Conservation (phyloP, 1,140 invertebrate genomes). For the Helicoverpa armigera region DNA sequence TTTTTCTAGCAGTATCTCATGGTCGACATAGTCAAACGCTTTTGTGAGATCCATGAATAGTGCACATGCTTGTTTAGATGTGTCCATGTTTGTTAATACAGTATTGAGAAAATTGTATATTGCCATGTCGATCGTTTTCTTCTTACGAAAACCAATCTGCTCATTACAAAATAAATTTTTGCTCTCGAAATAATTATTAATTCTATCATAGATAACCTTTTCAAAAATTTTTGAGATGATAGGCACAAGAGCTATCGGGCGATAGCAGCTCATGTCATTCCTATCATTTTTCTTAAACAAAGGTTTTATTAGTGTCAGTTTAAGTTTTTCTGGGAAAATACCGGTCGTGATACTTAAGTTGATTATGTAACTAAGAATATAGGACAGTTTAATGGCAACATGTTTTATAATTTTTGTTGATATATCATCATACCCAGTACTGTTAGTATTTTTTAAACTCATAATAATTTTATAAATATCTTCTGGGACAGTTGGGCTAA, state of each 20-base stretch:
- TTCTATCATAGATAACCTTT: not conserved
- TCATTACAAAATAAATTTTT: not conserved
- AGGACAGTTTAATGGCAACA: not conserved
- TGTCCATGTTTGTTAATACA: too few species aligned
- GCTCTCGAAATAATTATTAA: not conserved
- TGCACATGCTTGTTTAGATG: too few species aligned
- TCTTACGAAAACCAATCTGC: not conserved
- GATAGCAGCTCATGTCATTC: too few species aligned
- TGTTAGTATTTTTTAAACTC: not conserved
- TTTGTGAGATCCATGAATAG: too few species aligned
- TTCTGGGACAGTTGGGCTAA: not conserved
- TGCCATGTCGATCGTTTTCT: not conserved
- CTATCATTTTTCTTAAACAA: too few species aligned
- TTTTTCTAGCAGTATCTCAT: too few species aligned
- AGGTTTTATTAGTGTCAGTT: too few species aligned
- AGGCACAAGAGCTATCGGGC: too few species aligned
- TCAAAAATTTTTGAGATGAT: not conserved
- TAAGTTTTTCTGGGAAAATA: not conserved
- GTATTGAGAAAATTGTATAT: constrained; percentile 2
- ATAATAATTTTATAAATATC: not conserved
- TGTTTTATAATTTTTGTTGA: not conserved
- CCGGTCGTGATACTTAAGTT: not conserved
- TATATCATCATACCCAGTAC: too few species aligned
- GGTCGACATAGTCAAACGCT: too few species aligned
- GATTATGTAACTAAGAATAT: not conserved